phyloP scores from a whole-genome alignment of 2,113 vertebrate genomes.

The Chionis minor region DNA sequence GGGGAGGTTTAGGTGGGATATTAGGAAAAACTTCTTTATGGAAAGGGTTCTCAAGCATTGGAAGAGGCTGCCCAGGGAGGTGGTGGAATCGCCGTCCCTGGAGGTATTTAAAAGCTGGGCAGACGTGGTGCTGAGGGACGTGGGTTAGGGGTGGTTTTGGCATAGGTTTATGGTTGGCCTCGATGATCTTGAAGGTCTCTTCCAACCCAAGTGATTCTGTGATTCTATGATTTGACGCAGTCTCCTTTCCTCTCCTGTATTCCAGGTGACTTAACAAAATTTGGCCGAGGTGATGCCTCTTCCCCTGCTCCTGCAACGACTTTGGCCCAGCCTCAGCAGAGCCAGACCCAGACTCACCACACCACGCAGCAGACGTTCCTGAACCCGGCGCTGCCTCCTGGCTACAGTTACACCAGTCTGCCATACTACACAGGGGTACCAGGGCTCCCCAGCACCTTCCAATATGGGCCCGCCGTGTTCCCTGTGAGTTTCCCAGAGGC shows the following conservation, averaged over 20 bases:
- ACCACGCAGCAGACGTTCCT: slow-evolving; percentile 97
- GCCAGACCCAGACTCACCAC: slow-evolving; percentile 94
- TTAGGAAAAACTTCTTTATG: no score
- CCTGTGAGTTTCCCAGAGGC: slow-evolving; percentile 84
- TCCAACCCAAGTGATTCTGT: no score
- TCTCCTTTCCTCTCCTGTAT: neutral
- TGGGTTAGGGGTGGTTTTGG: no score
- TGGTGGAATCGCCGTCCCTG: no score
- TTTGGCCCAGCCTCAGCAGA: slow-evolving; percentile 94
- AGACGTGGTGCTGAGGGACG: no score
- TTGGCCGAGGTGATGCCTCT: slow-evolving; percentile 92
- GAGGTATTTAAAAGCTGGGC: no score
- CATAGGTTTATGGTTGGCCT: no score
- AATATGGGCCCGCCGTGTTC: slow-evolving; percentile 97
- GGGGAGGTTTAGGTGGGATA: no score
- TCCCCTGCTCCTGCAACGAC: slow-evolving; percentile 94
- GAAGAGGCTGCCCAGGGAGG: no score
- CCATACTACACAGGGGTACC: slow-evolving; percentile 98
- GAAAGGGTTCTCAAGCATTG: no score
- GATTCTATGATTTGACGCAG: no score
- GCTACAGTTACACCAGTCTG: slow-evolving; percentile 98
- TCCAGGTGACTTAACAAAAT: slow-evolving; percentile 92
- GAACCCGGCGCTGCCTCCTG: slow-evolving; percentile 93
- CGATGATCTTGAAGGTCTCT: no score
- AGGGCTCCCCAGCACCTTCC: slow-evolving; percentile 95